phyloP scores from a whole-genome alignment of 2,797 vertebrate species.

The Falco cherrug region DNA sequence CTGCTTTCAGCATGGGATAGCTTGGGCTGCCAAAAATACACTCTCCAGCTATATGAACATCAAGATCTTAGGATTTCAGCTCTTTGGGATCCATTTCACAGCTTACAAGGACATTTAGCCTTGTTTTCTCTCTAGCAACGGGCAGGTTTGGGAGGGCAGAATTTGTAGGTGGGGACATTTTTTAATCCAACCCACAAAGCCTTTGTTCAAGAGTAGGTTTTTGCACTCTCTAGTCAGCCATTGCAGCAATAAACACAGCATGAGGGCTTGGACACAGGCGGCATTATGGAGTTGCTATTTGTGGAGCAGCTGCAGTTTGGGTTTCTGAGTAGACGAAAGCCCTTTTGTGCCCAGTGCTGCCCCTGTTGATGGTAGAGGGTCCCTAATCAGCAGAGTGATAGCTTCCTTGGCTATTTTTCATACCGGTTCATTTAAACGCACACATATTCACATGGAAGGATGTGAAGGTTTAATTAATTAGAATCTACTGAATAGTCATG shows the following conservation, averaged over 20 bases:
- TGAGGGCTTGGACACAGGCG: neutral
- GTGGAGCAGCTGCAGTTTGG: neutral
- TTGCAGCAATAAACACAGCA: neutral
- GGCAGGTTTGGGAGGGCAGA: neutral
- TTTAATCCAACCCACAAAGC: neutral
- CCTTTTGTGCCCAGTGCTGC: neutral
- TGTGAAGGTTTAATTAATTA: constrained; percentile 23
- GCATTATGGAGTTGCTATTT: neutral
- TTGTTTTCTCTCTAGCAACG: neutral
- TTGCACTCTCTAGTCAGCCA: neutral
- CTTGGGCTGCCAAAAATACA: neutral
- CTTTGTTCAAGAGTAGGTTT: neutral
- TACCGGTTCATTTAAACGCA: neutral
- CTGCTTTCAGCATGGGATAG: neutral
- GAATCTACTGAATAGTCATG: constrained; percentile 55
- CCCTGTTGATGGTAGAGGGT: neutral
- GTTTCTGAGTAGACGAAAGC: neutral
- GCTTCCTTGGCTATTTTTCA: constrained; percentile 17
- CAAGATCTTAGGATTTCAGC: neutral
- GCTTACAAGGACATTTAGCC: neutral
- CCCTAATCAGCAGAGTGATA: neutral
- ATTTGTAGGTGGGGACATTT: neutral
- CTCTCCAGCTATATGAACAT: neutral
- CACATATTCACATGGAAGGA: neutral
- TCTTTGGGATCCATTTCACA: neutral